Percentiles rank a stretch among this genome's conserved stretches.
phyloP scores from a whole-genome alignment of 2,113 vertebrate species.

The Rhinoptilus africanus region DNA sequence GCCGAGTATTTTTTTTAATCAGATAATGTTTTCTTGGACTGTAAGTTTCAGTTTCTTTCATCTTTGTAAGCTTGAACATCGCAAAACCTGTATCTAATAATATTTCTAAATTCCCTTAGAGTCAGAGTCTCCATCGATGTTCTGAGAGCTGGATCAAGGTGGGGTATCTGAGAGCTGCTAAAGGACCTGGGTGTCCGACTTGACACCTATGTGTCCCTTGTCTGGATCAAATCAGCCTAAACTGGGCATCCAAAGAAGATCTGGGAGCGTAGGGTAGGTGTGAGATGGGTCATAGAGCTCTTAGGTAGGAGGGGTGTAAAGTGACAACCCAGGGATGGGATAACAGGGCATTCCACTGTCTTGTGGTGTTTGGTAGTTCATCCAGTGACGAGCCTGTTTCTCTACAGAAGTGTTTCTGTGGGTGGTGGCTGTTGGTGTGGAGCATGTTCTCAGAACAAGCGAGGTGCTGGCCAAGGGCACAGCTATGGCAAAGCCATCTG shows the following conservation, averaged over 20 bases:
- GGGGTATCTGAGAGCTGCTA: background rate
- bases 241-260: background rate
- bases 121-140: background rate
- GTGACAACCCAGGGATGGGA: background rate
- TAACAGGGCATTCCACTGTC: background rate
- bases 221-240: background rate
- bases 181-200: background rate
- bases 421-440: background rate
- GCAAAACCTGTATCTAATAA: background rate
- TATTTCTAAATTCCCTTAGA: background rate
- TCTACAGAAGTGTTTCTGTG: background rate
- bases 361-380: background rate
- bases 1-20: background rate
- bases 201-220: background rate
- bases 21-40: background rate
- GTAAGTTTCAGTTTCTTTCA: background rate
- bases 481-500: background rate
- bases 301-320: background rate
- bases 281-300: background rate
- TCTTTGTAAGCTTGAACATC: accelerated
- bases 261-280: background rate
- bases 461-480: background rate
- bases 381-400: accelerated
- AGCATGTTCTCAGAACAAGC: background rate
- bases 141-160: background rate